phyloP scores from a whole-genome alignment of 1,140 invertebrate species.

The Aphelenchoides fujianensis region DNA sequence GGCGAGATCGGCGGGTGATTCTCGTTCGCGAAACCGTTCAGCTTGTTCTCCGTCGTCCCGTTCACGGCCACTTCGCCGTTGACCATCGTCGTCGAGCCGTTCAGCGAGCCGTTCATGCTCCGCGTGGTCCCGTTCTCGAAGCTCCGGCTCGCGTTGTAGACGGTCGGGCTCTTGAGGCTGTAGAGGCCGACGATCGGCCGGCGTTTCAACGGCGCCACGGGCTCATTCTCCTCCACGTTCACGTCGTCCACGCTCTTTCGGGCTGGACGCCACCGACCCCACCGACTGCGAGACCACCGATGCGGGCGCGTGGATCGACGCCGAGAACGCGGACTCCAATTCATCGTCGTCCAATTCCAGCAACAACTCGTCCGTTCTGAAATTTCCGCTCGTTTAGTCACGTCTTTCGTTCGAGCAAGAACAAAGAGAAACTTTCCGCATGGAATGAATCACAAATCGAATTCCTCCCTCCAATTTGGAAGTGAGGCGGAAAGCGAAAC shows the following conservation, averaged over 20 bases:
- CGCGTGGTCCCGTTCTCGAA: neutral
- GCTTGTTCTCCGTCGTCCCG: constrained; percentile 1
- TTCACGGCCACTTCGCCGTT: neutral
- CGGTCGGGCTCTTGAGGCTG: constrained; percentile 23
- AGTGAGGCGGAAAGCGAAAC: constrained; percentile 20
- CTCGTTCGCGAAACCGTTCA: constrained; percentile 12
- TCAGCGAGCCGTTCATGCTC: neutral
- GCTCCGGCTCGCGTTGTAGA: constrained; percentile 6
- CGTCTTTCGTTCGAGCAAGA: neutral
- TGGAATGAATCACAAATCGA: neutral
- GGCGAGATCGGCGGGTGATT: neutral
- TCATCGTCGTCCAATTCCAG: constrained; percentile 51
- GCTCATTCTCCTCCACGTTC: constrained; percentile 29
- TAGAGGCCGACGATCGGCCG: constrained; percentile 25
- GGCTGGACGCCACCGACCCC: neutral
- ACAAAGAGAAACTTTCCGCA: neutral
- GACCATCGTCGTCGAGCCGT: neutral
- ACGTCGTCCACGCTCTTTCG: constrained; percentile 19
- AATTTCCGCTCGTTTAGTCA: too few relatives aligned
- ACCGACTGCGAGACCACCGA: constrained; percentile 4
- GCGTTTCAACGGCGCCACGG: constrained; percentile 25
- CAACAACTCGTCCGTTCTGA: constrained; percentile 52
- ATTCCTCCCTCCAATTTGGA: neutral
- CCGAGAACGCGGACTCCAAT: constrained; percentile 20
- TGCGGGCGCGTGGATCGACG: neutral